Conservation (phyloP, 2,888 invertebrate genomes). For the Cerastoderma edule region DNA sequence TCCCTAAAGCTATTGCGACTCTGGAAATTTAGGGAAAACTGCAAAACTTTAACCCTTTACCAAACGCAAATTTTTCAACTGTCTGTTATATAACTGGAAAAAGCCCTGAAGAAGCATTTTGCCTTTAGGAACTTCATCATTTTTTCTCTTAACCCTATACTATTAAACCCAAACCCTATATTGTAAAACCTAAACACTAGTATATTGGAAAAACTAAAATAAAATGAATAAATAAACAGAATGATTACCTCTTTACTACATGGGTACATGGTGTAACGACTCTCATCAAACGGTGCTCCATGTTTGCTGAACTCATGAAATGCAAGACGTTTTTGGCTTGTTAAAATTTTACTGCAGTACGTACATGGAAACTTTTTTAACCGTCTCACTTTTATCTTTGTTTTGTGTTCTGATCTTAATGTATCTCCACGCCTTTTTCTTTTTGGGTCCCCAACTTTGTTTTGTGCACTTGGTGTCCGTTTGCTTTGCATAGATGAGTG, state of each 20-base stretch:
- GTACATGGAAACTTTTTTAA: constrained; percentile 47
- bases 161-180: neutral
- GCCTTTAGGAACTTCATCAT: too few species aligned
- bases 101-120: too few species aligned
- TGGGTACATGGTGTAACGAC: constrained; percentile 44
- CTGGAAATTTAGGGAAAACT: too few species aligned
- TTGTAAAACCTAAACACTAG: neutral
- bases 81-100: too few species aligned
- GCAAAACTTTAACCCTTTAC: too few species aligned
- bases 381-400: constrained; percentile 25
- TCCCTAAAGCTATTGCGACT: too few species aligned
- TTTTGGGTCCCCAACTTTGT: constrained; percentile 1
- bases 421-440: neutral
- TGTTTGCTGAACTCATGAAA: constrained; percentile 60
- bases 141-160: neutral
- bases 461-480: neutral
- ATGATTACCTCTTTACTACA: constrained; percentile 47
- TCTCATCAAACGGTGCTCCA: constrained; percentile 49
- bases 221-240: neutral
- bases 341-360: constrained; percentile 45
- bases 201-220: neutral
- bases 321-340: constrained; percentile 46
- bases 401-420: constrained; percentile 8
- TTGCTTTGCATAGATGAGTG: neutral
- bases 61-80: too few species aligned